Evolutionary conservation across 2,888 invertebrate species (phyloP).

Genomic region (Sinohyriopsis cumingii): DNA sequence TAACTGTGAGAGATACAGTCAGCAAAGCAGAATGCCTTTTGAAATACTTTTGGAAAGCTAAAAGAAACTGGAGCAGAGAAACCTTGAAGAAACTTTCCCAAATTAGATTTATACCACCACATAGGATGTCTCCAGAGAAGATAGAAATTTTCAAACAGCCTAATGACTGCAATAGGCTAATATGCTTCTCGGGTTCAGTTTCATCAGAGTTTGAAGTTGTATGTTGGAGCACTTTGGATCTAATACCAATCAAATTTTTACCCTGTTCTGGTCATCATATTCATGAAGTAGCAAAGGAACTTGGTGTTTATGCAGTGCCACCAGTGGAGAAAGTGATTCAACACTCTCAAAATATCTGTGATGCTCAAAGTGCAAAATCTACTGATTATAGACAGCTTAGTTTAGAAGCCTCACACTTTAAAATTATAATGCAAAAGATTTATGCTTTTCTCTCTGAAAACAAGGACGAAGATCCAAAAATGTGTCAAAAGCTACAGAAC

Average conservation of each 20-base stretch:
- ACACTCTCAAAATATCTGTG: conserved; percentile 28
- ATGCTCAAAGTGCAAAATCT: neutral
- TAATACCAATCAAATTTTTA: conserved; percentile 12
- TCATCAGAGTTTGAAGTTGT: neutral
- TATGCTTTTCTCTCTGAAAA: too few species aligned
- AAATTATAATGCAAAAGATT: too few species aligned
- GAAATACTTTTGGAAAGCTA: conserved; percentile 11
- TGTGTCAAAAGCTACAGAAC: neutral
- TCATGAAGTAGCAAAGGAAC: neutral
- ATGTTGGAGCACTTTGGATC: conserved; percentile 22
- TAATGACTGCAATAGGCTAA: conserved; percentile 2
- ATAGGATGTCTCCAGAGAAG: too few species aligned
- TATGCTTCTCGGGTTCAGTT: conserved; percentile 16
- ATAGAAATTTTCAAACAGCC: conserved; percentile 1
- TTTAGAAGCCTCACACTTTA: too few species aligned
- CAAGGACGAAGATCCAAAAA: too few species aligned
- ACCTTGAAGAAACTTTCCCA: conserved; percentile 7
- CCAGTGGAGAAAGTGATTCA: conserved; percentile 12
- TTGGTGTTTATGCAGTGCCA: conserved; percentile 20
- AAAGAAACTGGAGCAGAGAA: neutral
- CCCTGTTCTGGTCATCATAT: too few species aligned
- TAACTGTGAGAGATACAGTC: neutral
- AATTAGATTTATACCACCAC: too few species aligned
- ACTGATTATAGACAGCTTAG: too few species aligned
- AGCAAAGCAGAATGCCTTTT: conserved; percentile 1